Evolutionary conservation across 2,797 vertebrate genomes (phyloP), one percentile per base, ranked within the genome.

Genomic region (Pachyuromys duprasi): DNA sequence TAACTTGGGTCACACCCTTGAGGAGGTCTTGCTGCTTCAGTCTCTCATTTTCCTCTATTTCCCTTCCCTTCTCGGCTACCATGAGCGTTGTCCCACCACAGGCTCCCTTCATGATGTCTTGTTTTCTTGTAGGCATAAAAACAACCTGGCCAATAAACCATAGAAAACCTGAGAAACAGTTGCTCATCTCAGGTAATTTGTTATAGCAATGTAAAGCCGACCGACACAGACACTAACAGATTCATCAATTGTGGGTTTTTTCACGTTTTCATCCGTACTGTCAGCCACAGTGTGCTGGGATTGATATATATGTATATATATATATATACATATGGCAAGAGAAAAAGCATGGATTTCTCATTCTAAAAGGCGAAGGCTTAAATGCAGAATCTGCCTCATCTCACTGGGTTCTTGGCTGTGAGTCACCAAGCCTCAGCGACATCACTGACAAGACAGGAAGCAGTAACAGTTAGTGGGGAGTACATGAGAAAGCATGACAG

Each of bases 341-440:
- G 65, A 39, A 76, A 94, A 90, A 82, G n/a, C 2, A 2, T 14
- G 0, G 9, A 20, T n/a, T 81, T 93, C 60, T 83, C 45, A 49
- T 63, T 83, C 42, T 76, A 70, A 91, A 91, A 86, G 84, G 78
- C 62, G 33, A 67, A 70, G 17, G 39, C 80, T 89, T 82, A 62
- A 86, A 79, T 79, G 45, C 42, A 86, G 63, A 69, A 18, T 62
- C 26, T 33, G 13, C 62, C 62, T 86, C 67, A 45, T 42, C 62
- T 31, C n/a, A 49, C 45, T 11, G 8, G 53, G 49, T 83, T 90
- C 74, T 91, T 89, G 17, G 33, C 20, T n/a, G 17, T 45, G 18
- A 79, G 69, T 94, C 3, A 2, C 39, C 22, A 55, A 55, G 67
- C 39, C 62, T 70, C 70, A 45, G 12, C 8, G 26, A n/a, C 15